These are phyloP conservation scores for Astropecten irregularis DNA, from an alignment of 53 echinoderm and acorn worm genomes.

Conservation along the genomic window DNA sequence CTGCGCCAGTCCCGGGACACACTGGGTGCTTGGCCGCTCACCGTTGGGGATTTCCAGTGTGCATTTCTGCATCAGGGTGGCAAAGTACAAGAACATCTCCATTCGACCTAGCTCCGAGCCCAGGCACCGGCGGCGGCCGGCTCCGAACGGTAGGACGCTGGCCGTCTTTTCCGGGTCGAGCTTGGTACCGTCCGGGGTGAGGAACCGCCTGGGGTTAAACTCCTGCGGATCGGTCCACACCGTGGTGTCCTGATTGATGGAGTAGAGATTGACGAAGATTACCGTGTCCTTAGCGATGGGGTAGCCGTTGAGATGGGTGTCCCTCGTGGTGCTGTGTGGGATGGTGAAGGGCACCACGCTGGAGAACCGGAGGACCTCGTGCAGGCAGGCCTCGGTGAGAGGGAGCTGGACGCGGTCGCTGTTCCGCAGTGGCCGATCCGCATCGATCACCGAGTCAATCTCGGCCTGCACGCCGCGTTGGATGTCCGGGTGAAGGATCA, in stretches of 20 bases:
- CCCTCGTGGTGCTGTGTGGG: slow-evolving; percentile 84
- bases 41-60: slow-evolving; percentile 63
- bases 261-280: slow-evolving; percentile 88
- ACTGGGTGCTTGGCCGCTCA: slow-evolving; percentile 60
- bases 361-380: slow-evolving; percentile 74
- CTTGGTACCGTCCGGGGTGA: slow-evolving; percentile 62
- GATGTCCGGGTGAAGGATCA: slow-evolving; percentile 71
- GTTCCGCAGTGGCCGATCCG: slow-evolving; percentile 55
- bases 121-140: slow-evolving; percentile 88
- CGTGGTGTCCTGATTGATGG: slow-evolving; percentile 70
- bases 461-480: slow-evolving; percentile 78
- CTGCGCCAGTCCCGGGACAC: slow-evolving; percentile 70
- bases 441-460: slow-evolving; percentile 62
- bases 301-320: slow-evolving; percentile 71
- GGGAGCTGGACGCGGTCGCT: slow-evolving; percentile 72
- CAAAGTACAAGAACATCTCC: slow-evolving; percentile 86
- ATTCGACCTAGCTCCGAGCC: slow-evolving; percentile 88
- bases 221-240: slow-evolving; percentile 71
- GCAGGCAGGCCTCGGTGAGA: slow-evolving; percentile 78
- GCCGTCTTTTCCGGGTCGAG: slow-evolving; percentile 78
- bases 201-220: slow-evolving; percentile 85
- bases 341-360: slow-evolving; percentile 83
- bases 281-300: slow-evolving; percentile 81
- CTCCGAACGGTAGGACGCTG: slow-evolving; percentile 80
- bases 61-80: slow-evolving; percentile 81